Conservation (phyloP, 2,113 vertebrate genomes). For the Arenaria interpres region DNA sequence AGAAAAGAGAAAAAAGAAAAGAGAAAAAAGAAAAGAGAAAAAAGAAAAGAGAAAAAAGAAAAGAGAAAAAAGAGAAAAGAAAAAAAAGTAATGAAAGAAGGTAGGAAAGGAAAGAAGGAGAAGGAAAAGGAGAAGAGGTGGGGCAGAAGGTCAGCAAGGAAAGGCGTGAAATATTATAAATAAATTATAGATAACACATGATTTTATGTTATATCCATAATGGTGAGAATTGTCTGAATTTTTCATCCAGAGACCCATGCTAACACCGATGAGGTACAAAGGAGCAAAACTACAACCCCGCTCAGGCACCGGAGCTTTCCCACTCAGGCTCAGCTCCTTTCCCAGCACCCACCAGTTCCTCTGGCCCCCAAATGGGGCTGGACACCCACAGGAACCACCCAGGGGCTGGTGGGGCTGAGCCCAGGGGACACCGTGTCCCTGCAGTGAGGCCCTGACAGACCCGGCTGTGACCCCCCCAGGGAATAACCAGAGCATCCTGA, state of each 20-base stretch:
- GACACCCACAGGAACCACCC: not conserved
- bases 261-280: not conserved
- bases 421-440: not conserved
- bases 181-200: not conserved
- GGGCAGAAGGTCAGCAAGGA: not conserved
- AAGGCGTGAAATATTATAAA: not conserved
- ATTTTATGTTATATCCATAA: not conserved
- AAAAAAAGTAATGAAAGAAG: not conserved
- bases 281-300: not conserved
- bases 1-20: fast-evolving
- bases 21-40: fast-evolving
- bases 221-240: not conserved
- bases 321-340: not conserved
- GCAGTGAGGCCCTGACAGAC: fast-evolving
- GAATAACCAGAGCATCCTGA: not conserved
- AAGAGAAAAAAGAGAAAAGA: fast-evolving
- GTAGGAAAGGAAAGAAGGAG: not conserved
- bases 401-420: not conserved
- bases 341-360: not conserved
- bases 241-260: not conserved
- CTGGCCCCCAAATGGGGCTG: not conserved
- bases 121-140: not conserved
- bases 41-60: fast-evolving
- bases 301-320: not conserved
- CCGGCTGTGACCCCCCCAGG: fast-evolving